Evolutionary conservation across 2,113 vertebrate genomes (phyloP), one percentile per base, ranked within the genome.

Genomic region (Epinephelus cyanopodus): DNA sequence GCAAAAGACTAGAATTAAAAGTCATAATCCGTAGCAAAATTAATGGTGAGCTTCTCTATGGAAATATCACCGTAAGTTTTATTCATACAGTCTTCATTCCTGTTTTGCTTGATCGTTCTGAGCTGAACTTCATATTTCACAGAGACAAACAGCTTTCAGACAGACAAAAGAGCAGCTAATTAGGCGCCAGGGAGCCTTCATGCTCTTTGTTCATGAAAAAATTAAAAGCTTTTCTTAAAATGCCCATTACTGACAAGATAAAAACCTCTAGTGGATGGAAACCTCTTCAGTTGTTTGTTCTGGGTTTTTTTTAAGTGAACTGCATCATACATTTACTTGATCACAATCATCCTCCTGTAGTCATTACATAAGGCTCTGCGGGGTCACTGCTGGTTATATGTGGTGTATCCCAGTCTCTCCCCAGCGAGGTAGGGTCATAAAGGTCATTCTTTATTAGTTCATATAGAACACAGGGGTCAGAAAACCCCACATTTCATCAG

Each of bases 401-500:
- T 47, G 13, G 50, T 9, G 61, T 21, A 15, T 33, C 67, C 53
- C 78, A 66, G 86, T 86, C 58, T 42, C 83, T 67, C 66, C 8
- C 52, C 13, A 72, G 71, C 58, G 62, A 74, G 13, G 15, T 50
- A 18, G 65, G 73, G 78, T 90, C 83, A 77, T 33, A 5, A 0
- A 50, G 85, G 87, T 78, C 75, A 19, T 89, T 77, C 33, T 66
- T 94, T 85, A 93, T 94, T 77, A 83, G 73, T 82, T 87, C 87
- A 84, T 54, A 64, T 2, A 64, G 68, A 84, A 82, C 81, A 72
- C 81, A 50, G 77, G 42, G 92, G 90, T 93, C 89, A 90, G 63
- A 37, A 29, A 64, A 75, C 68, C 68, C 70, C 39, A 27, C 83
- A 71, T 84, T 87, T 90, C 77, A 92, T 93, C 79, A 64, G 37